A percentile compares a stretch with the other conserved stretches of the same genome.
Conservation (phyloP, 2,797 vertebrate species). For the Euthynnus affinis region DNA sequence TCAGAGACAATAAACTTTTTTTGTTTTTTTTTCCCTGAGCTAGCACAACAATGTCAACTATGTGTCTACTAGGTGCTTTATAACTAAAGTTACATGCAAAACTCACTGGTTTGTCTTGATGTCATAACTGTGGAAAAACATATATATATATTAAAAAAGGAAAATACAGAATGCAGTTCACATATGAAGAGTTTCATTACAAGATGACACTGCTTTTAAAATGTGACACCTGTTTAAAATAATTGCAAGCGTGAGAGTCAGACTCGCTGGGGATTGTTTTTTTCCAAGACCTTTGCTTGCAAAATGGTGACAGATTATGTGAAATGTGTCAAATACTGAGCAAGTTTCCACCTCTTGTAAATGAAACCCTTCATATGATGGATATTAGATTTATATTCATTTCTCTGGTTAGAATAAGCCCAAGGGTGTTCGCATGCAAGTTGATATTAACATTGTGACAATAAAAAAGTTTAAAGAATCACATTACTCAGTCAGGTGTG, state of each 20-base stretch:
- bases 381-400: constrained; percentile 31
- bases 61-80: constrained; percentile 51
- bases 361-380: constrained; percentile 46
- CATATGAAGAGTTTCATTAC: constrained; percentile 33
- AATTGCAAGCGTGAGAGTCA: background rate
- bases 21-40: constrained; percentile 77
- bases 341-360: constrained; percentile 23
- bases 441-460: constrained; percentile 61
- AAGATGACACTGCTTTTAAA: constrained; percentile 20
- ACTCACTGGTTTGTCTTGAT: constrained; percentile 67
- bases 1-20: constrained; percentile 64
- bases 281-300: background rate
- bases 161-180: background rate
- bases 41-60: constrained; percentile 62
- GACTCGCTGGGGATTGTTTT: background rate
- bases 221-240: background rate
- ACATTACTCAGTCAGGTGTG: constrained; percentile 63
- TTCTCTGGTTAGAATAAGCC: constrained; percentile 44
- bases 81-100: constrained; percentile 67
- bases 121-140: constrained; percentile 77
- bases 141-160: background rate
- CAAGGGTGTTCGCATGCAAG: constrained; percentile 68
- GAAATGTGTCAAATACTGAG: constrained; percentile 5
- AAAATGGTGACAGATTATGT: constrained; percentile 7
- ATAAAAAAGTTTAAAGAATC: constrained; percentile 59